A percentile compares a stretch with the other conserved stretches of the same genome.
Conservation (phyloP, 2,113 vertebrate genomes). For the Sinosuthora webbiana region DNA sequence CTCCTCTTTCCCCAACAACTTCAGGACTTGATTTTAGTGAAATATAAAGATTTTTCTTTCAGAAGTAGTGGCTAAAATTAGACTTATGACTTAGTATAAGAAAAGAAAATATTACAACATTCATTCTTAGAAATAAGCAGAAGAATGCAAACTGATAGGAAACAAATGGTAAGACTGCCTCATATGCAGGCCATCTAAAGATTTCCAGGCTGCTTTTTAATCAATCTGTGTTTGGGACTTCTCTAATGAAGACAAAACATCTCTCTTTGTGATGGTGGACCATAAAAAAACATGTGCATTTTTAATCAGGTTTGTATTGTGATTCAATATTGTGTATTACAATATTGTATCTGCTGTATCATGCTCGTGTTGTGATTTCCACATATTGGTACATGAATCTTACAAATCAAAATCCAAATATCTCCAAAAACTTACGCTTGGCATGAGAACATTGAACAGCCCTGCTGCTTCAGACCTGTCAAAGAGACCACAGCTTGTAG, state of each 20-base stretch:
- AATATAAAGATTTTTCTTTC: not conserved
- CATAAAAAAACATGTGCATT: rapidly evolving
- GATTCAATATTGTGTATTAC: not conserved
- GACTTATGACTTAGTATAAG: not conserved
- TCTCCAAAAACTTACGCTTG: not conserved
- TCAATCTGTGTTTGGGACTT: not conserved
- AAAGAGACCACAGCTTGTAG: not conserved
- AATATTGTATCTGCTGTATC: not conserved
- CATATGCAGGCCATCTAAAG: not conserved
- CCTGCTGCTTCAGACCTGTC: not conserved
- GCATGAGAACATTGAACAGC: not conserved
- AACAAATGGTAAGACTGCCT: not conserved
- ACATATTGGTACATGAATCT: not conserved
- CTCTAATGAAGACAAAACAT: not conserved
- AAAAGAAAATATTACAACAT: not conserved
- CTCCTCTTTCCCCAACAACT: not conserved
- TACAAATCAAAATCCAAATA: not conserved
- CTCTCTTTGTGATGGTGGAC: not conserved
- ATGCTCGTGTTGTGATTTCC: not conserved
- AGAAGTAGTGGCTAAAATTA: not conserved
- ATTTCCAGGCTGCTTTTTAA: not conserved
- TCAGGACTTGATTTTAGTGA: not conserved
- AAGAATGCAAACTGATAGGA: not conserved
- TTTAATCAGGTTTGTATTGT: not conserved
- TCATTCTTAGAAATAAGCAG: not conserved